Evolutionary conservation across 2,113 vertebrate genomes (phyloP).

Genomic region (Rhabdornis inornatus): DNA sequence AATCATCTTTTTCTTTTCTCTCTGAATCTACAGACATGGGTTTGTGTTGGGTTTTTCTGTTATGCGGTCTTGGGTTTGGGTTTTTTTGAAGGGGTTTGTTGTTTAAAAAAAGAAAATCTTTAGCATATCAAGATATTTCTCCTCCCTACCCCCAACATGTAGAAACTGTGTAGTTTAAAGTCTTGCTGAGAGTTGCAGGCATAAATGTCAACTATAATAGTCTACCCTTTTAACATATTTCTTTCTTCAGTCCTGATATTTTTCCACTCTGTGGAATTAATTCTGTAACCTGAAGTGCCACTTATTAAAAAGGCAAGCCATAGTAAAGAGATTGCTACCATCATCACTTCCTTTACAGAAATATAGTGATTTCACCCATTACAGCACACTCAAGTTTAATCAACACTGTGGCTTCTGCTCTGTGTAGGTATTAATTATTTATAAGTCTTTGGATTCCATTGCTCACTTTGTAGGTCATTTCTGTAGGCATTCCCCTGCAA

Average conservation of each 20-base stretch:
- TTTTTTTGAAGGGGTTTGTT: not conserved
- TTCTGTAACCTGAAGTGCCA: slow-evolving; percentile 50
- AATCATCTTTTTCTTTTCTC: not conserved
- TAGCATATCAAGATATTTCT: not conserved
- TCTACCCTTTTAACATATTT: slow-evolving; percentile 44
- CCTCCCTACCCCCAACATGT: not conserved
- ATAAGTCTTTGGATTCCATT: not conserved
- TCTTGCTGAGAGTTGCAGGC: not conserved
- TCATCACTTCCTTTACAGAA: slow-evolving; percentile 22
- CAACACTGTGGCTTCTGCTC: not conserved
- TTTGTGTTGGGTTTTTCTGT: not conserved
- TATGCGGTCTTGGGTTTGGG: not conserved
- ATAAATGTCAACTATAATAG: slow-evolving; percentile 42
- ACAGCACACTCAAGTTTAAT: slow-evolving; percentile 51
- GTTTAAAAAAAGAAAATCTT: not conserved
- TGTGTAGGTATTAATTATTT: slow-evolving; percentile 30
- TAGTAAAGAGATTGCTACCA: slow-evolving; percentile 18
- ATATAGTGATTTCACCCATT: slow-evolving; percentile 39
- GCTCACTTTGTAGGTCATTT: slow-evolving; percentile 31
- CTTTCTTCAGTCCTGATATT: slow-evolving; percentile 44
- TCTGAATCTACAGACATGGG: not conserved
- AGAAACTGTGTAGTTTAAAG: not conserved
- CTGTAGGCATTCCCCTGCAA: not conserved
- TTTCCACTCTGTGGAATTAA: slow-evolving; percentile 49
- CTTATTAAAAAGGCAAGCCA: slow-evolving; percentile 51